Base-by-base conservation (phyloP, 1,140 invertebrate species). In the Holotrichia oblita region DNA sequence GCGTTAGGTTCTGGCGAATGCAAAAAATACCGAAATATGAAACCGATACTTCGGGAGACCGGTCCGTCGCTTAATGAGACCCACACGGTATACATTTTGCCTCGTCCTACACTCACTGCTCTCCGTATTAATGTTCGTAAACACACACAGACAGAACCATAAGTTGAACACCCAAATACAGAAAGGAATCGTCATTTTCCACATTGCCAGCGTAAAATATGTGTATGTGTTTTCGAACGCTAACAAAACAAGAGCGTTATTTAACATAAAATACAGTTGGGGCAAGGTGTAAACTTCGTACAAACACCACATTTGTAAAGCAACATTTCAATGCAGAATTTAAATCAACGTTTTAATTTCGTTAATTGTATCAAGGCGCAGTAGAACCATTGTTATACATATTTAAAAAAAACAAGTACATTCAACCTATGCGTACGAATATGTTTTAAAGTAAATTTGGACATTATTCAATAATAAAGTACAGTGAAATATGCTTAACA, bases 21-120 rank as follows among this genome's bases (percentile, higher is more conserved):
- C 77, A 78, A 78, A 78, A 78, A 78, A 78, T 78, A 48, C 77
- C 72, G 77, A 78, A 78, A 78, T 78, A 78, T 78, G 77, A 78
- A 78, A 78, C 77, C 48, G 44, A 78, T 78, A 78, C 59, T 40
- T 40, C 48, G 77, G 55, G 41, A 64, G 61, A 69, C 61, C 22
- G 61, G 61, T 69, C 24, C 61, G 77, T 42, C 59, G 69, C 72
- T 72, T 78, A 78, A 78, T 78, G 77, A 78, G 77, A 74, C 77
- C 77, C 77, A 73, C 77, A 72, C 77, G 61, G 61, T 69, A 69
- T 69, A 69, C 61, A 69, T 69, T 69, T 14, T 69, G 61, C 61
- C 24, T 69, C 61, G 61, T 69, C 61, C 61, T 69, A 69, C 61
- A 69, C 61, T 69, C 61, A 69, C 61, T 34, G 61, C 61, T 69